Conservation (phyloP, 2,888 invertebrate genomes). For the Agrochola lychnidis region DNA sequence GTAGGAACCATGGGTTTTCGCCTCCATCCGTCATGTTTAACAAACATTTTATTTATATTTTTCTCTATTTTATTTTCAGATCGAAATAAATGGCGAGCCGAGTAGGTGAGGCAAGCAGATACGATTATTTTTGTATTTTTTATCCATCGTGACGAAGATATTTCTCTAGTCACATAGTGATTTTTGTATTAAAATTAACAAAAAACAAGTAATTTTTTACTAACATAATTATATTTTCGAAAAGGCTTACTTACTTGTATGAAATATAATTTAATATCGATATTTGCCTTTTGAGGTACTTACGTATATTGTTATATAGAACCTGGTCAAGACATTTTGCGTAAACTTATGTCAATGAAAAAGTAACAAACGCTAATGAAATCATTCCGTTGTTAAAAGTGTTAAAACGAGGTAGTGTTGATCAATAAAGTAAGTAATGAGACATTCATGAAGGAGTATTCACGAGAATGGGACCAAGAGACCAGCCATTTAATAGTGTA, state of each 20-base stretch:
- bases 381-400: slow-evolving; percentile 47
- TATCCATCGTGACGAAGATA: slow-evolving; percentile 58
- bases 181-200: slow-evolving; percentile 21
- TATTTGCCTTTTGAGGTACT: not conserved
- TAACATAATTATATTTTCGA: not conserved
- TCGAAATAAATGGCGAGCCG: slow-evolving; percentile 76
- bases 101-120: slow-evolving; percentile 72
- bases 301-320: not conserved
- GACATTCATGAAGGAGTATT: slow-evolving; percentile 15
- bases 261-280: not conserved
- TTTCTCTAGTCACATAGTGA: slow-evolving; percentile 58
- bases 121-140: slow-evolving; percentile 25
- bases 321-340: not conserved
- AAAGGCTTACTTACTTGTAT: not conserved
- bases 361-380: slow-evolving; percentile 13
- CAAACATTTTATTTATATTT: not conserved
- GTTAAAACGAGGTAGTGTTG: slow-evolving; percentile 6
- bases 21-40: not conserved
- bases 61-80: slow-evolving; percentile 72
- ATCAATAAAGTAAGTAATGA: not conserved
- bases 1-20: not conserved
- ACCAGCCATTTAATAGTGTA: slow-evolving; percentile 25
- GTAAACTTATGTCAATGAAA: not conserved
- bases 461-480: slow-evolving; percentile 48
- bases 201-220: not conserved